Conservation (phyloP, 2,888 invertebrate genomes). For the Ferdinandea cuprea region DNA sequence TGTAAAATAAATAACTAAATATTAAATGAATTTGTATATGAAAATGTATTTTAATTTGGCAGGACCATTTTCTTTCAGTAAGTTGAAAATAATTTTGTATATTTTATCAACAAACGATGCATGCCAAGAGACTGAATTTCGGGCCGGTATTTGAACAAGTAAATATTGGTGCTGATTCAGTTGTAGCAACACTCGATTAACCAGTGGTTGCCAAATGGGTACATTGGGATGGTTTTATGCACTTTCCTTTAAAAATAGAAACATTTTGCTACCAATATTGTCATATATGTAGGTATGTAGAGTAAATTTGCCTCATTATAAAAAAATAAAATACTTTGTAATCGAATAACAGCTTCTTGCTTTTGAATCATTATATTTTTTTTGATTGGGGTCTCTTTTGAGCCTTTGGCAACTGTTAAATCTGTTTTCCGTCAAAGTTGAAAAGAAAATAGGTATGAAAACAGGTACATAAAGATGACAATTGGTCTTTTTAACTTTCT, state of each 20-base stretch:
- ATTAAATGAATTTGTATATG: constrained; percentile 6
- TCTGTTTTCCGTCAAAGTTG: no score
- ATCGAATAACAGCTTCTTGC: constrained; percentile 1
- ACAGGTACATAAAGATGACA: no score
- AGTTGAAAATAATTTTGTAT: constrained; percentile 13
- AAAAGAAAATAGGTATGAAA: no score
- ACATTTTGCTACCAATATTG: no score
- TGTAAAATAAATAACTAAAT: neutral
- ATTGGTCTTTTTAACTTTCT: no score
- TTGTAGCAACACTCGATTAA: constrained; percentile 9
- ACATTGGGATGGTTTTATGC: constrained; percentile 17
- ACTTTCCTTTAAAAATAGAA: constrained; percentile 7
- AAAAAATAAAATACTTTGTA: constrained; percentile 1
- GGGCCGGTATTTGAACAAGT: constrained; percentile 9
- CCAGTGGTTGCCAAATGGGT: constrained; percentile 14
- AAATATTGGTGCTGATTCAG: constrained; percentile 1
- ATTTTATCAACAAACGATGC: constrained; percentile 13
- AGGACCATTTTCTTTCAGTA: no score
- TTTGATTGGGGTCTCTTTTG: constrained; percentile 11
- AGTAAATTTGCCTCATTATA: neutral
- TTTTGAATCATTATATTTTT: constrained; percentile 12
- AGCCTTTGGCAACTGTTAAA: neutral
- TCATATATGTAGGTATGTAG: neutral
- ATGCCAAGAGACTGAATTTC: neutral
- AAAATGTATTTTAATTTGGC: neutral